Evolutionary conservation across 1,140 invertebrate genomes (phyloP).

Genomic region (Drosophila novamexicana): DNA sequence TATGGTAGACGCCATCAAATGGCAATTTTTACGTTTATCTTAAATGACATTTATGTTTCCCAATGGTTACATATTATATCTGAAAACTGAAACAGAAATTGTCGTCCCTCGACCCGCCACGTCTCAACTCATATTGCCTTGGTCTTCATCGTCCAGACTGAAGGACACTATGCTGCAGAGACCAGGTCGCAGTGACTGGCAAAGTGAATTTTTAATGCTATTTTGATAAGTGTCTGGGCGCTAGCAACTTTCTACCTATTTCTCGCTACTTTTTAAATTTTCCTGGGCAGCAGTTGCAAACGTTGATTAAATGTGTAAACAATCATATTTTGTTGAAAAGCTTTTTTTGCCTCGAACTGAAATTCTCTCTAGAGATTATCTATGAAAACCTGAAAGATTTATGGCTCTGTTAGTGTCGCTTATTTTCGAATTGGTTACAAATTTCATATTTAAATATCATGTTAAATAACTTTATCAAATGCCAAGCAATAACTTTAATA

Average conservation of each 20-base stretch:
- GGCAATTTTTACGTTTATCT: constrained; percentile 78
- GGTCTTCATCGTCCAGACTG: neutral
- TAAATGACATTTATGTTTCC: constrained; percentile 81
- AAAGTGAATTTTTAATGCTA: constrained; percentile 77
- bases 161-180: neutral
- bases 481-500: constrained; percentile 31
- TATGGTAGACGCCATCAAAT: constrained; percentile 63
- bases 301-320: constrained; percentile 34
- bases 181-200: constrained; percentile 18
- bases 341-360: neutral
- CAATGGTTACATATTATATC: constrained; percentile 78
- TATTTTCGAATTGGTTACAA: constrained; percentile 7
- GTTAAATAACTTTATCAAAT: constrained; percentile 33
- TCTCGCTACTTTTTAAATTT: neutral
- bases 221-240: constrained; percentile 68
- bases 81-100: constrained; percentile 57
- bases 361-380: neutral
- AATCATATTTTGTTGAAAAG: constrained; percentile 10
- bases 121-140: neutral
- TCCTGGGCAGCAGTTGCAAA: constrained; percentile 2
- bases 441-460: constrained; percentile 30
- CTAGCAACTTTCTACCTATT: constrained; percentile 22
- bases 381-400: constrained; percentile 27
- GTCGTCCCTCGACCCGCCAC: constrained; percentile 6
- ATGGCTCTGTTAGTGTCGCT: constrained; percentile 35